Evolutionary conservation across 2,888 invertebrate species (phyloP).

Genomic region (Nephrotoma flavescens): DNA sequence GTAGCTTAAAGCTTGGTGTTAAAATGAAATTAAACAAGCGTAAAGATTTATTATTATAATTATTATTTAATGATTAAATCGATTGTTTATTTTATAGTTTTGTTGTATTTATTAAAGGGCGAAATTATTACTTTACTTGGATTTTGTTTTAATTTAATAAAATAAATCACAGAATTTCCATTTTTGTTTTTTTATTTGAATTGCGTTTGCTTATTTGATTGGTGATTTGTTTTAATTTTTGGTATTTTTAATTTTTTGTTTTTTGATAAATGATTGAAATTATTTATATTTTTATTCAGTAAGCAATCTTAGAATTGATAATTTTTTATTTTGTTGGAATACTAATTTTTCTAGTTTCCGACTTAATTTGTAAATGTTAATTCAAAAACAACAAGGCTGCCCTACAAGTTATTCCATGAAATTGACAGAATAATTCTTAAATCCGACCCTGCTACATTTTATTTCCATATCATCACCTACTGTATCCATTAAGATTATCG

Average conservation of each 20-base stretch:
- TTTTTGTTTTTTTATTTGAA: not conserved
- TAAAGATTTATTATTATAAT: not conserved
- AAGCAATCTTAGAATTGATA: not conserved
- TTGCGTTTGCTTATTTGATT: not conserved
- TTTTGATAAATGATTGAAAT: not conserved
- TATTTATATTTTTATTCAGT: not conserved
- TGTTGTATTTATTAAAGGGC: not conserved
- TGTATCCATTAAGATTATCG: no score
- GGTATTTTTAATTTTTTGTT: not conserved
- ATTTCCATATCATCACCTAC: no score
- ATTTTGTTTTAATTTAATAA: not conserved
- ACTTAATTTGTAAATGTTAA: no score
- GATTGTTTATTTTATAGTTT: not conserved
- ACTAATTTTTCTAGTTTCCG: no score
- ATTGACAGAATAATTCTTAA: no score
- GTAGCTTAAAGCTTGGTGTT: not conserved
- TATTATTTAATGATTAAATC: not conserved
- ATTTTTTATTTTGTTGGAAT: not conserved
- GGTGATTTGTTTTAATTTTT: not conserved
- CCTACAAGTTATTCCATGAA: no score
- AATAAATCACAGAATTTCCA: not conserved
- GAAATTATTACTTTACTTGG: not conserved
- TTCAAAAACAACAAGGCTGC: no score
- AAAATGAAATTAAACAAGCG: not conserved
- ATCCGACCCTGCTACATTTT: no score